Base-by-base conservation (phyloP, 2,888 invertebrate species). In the Dynastes tityus region DNA sequence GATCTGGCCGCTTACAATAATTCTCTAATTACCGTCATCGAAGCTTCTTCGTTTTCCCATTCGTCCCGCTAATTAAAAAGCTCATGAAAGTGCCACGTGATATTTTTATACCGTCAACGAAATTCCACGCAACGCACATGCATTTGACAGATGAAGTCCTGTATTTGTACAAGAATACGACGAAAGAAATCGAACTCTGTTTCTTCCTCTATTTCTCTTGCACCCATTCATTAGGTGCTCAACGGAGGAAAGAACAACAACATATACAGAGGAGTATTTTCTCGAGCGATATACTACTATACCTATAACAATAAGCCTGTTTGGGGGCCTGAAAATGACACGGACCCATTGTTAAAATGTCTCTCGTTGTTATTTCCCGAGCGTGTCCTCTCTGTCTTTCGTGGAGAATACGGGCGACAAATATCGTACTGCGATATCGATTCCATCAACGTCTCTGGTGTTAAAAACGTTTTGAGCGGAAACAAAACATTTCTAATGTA, bases 251-350 rank as follows among this genome's bases (percentile, higher is more conserved):
- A 83, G 83, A 82, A 83, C 83, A 83, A 83, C 84, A 83, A 82
- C 81, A 81, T 80, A 80, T 79, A 79, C 78, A 80, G 81, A 81
- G 81, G 79, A 82, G 80, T 82, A 83, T 83, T 83, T 83, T 82
- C 83, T 79, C 75, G 29, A 61, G 73, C 73, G 73, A 61, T 74
- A 74, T 74, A 74, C 51, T 51, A 74, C 76, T 68, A 79, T 79
- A 79, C 74, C 77, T 64, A 79, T 82, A 82, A 84, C 85, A 84
- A 84, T 85, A 82, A 83, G 82, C 83, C 83, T 83, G 84, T 84
- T 84, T 84, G 83, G 82, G 85, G 82, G 13, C 85, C 86, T 87
- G 87, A 83, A 83, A 84, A 84, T 86, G 87, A 87, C 86, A 86
- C 85, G 83, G 84, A 75, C 82, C 83, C 84, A 85, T 86, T 85